Evolutionary conservation across 2,888 invertebrate species (phyloP).

Genomic region (Acronicta aceris): DNA sequence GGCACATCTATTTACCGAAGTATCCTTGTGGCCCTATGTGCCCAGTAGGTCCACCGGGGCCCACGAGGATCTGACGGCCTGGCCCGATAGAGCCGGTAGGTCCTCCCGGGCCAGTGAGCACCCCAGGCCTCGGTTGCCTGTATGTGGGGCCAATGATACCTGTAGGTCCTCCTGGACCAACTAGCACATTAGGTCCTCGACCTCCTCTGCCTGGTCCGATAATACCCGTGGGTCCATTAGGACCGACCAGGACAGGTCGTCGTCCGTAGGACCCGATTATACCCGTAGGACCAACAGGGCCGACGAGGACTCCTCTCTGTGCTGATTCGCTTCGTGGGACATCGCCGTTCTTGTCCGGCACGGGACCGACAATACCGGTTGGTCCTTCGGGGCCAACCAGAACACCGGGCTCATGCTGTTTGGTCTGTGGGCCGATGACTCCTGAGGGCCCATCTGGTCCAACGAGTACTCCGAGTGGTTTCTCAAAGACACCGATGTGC

Average conservation of each 20-base stretch:
- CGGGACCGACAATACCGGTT: slow-evolving; percentile 55
- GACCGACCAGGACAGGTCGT: slow-evolving; percentile 77
- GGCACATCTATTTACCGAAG: slow-evolving; percentile 78
- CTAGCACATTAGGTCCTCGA: slow-evolving; percentile 66
- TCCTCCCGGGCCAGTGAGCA: slow-evolving; percentile 81
- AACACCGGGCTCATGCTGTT: slow-evolving; percentile 29
- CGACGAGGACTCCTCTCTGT: slow-evolving; percentile 78
- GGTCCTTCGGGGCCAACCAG: slow-evolving; percentile 60
- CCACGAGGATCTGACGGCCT: slow-evolving; percentile 65
- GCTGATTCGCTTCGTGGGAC: slow-evolving; percentile 68
- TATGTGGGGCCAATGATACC: slow-evolving; percentile 68
- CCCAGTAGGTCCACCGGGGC: slow-evolving; percentile 84
- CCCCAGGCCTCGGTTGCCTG: slow-evolving; percentile 66
- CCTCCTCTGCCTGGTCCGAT: slow-evolving; percentile 64
- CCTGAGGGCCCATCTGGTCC: slow-evolving; percentile 65
- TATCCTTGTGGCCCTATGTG: slow-evolving; percentile 72
- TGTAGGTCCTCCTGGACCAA: slow-evolving; percentile 78
- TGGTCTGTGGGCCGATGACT: slow-evolving; percentile 38
- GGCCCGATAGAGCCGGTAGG: slow-evolving; percentile 71
- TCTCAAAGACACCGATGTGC: slow-evolving; percentile 41
- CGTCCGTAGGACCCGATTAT: slow-evolving; percentile 61
- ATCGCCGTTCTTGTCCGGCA: slow-evolving; percentile 46
- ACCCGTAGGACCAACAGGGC: slow-evolving; percentile 78
- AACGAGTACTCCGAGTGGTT: slow-evolving; percentile 45
- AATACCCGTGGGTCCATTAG: slow-evolving; percentile 77